Conservation (phyloP, 2,888 invertebrate genomes). For the Pachydiplax longipennis region DNA sequence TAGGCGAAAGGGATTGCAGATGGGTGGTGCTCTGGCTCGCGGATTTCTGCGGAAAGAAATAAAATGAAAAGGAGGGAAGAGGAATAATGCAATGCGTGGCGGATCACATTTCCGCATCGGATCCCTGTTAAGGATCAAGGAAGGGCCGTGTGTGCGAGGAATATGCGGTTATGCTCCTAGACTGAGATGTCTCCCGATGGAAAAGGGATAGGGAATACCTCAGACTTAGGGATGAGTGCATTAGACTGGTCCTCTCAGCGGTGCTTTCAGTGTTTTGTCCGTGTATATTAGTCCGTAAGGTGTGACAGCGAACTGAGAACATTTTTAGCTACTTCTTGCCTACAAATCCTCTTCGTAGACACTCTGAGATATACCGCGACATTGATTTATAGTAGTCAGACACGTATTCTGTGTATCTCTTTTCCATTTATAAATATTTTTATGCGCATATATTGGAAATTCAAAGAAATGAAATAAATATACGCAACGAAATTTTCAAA, state of each 20-base stretch:
- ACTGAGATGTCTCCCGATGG: not conserved
- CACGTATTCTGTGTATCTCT: no score
- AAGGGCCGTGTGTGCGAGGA: not conserved
- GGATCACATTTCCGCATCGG: not conserved
- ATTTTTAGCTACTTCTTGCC: no score
- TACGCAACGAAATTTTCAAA: no score
- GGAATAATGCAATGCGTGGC: not conserved
- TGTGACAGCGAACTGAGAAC: no score
- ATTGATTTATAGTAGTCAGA: no score
- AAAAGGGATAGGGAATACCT: not conserved
- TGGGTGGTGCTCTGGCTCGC: not conserved
- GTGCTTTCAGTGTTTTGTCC: no score
- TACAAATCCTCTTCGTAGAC: no score
- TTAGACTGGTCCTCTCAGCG: not conserved
- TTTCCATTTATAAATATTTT: no score
- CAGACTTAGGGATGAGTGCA: not conserved
- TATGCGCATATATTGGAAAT: no score
- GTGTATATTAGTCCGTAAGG: no score
- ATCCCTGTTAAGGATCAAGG: not conserved
- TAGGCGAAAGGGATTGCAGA: not conserved
- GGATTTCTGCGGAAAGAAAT: not conserved
- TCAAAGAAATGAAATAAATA: no score
- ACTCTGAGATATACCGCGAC: no score
- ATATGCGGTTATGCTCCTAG: not conserved
- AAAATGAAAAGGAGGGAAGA: not conserved